Base-by-base conservation (phyloP, 2,113 vertebrate species). In the Rhynchomys soricoides region DNA sequence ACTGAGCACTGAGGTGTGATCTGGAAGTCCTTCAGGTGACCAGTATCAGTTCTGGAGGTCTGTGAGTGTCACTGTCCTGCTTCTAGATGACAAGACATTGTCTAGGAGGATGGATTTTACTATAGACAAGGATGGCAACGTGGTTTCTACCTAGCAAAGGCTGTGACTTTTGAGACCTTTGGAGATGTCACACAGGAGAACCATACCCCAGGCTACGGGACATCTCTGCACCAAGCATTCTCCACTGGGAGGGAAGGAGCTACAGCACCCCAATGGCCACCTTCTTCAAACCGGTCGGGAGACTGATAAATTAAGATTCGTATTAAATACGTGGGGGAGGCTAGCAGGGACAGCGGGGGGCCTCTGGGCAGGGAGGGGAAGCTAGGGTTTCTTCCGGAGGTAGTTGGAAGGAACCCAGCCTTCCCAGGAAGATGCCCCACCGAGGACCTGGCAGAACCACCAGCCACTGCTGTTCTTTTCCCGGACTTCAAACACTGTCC, bases 391-490 rank as follows among this genome's bases (percentile, higher is more conserved):
- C 98, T 99, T 99, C 93, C 98, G 98, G 96, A 99, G 99, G 98
- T 99, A 99, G 97, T 99, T 99, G 91, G 99, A 99, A 98, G 99
- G 99, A 98, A 99, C 99, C 99, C 99, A 99, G 99, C 99, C 99
- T 99, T 99, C 99, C 98, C 98, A 99, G 92, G 98, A 98, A 0
- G 99, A 98, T 16, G 98, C 99, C 57, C 99, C 99, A 0, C 99
- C 98, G 70, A 99, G 97, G 16, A 99, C 99, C 98, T 99, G 99
- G 98, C 99, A 99, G 98, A 99, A 99, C 99, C 99, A 99, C 99
- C 99, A 99, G 93, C 99, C 99, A 0, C 98, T 99, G 98, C 98
- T 99, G 96, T 98, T 99, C 98, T 99, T 99, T 89, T 99, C 99
- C 2, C 99, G 98, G 89, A 99, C 99, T 97, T 99, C 99, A 59